Conservation (phyloP, 2,888 invertebrate species). For the Anodontia alba region DNA sequence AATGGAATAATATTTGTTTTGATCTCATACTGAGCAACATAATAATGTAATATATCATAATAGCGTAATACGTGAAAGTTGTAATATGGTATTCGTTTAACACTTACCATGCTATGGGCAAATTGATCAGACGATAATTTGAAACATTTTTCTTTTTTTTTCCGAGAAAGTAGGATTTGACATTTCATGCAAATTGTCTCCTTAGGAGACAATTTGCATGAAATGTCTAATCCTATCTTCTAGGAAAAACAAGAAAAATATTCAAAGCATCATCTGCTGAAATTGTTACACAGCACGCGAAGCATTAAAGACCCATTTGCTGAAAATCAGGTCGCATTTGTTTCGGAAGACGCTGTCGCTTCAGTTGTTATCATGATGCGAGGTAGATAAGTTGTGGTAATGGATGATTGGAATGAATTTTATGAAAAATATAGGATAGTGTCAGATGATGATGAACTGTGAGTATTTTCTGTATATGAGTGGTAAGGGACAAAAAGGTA, state of each 20-base stretch:
- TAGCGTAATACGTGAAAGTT: conserved; percentile 1
- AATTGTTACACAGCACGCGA: no score
- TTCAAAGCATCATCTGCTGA: no score
- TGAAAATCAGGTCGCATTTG: neutral
- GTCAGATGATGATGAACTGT: conserved; percentile 6
- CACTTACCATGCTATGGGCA: no score
- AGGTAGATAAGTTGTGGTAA: neutral
- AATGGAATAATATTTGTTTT: conserved; percentile 15
- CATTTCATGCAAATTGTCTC: no score
- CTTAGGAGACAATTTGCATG: no score
- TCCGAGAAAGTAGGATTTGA: no score
- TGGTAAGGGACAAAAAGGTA: no score
- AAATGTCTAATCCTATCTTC: no score
- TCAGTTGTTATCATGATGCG: neutral
- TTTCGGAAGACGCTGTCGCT: neutral
- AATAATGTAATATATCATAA: conserved; percentile 16
- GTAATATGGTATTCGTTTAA: neutral
- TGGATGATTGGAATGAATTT: neutral
- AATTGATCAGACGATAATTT: no score
- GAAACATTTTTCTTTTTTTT: no score
- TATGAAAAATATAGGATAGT: conserved; percentile 10
- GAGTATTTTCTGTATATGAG: neutral
- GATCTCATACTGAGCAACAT: conserved; percentile 10
- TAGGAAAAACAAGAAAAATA: no score
- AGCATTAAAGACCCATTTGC: conserved; percentile 6